phyloP scores from a whole-genome alignment of 1,140 invertebrate species.

The Epicauta chinensis region DNA sequence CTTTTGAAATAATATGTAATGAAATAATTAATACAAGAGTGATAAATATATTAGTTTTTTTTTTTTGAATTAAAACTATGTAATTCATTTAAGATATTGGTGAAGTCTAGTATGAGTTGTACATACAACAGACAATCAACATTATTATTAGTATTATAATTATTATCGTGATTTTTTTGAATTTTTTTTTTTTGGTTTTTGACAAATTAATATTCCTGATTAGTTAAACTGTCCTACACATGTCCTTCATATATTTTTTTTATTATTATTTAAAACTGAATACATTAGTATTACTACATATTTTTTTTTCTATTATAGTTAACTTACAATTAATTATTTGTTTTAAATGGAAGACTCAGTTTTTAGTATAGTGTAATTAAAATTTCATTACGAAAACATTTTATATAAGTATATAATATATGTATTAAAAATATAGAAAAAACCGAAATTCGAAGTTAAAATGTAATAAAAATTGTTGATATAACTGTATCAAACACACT shows the following conservation, averaged over 20 bases:
- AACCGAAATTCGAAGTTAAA: conserved; percentile 7
- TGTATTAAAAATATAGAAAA: conserved; percentile 8
- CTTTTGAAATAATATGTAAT: no score
- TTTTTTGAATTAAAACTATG: conserved; percentile 40
- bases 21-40: no score
- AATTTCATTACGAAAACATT: background rate
- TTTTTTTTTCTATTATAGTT: conserved; percentile 20
- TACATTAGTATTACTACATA: conserved; percentile 30
- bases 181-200: background rate
- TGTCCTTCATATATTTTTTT: background rate
- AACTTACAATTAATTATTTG: conserved; percentile 44
- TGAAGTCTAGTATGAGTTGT: conserved; percentile 35
- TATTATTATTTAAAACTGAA: conserved; percentile 25
- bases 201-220: conserved; percentile 32
- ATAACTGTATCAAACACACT: conserved; percentile 32
- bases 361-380: conserved; percentile 33
- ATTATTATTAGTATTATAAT: no score
- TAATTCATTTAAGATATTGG: conserved; percentile 36
- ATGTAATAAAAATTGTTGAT: conserved; percentile 7
- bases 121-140: conserved; percentile 38
- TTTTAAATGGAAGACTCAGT: conserved; percentile 44
- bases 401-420: conserved; percentile 13
- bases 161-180: no score
- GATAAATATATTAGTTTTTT: conserved; percentile 26
- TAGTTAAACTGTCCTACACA: conserved; percentile 17